These are phyloP conservation scores for Cryptosula pallasiana DNA, from an alignment of 2,888 invertebrate species.

Conservation along the genomic window DNA sequence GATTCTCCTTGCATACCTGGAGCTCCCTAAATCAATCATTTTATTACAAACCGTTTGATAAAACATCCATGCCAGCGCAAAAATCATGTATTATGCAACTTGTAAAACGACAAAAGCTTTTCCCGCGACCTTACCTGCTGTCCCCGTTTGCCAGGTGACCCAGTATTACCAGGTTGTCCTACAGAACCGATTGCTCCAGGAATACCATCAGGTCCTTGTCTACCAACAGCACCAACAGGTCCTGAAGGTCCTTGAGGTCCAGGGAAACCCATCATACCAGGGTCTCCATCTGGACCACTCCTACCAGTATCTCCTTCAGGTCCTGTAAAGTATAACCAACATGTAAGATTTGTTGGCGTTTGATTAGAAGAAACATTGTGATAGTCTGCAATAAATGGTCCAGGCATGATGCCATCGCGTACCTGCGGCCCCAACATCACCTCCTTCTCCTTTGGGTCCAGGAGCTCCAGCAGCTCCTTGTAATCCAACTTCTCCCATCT, in stretches of 20 bases:
- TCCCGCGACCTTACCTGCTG: too few relatives aligned
- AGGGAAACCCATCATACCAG: constrained; percentile 8
- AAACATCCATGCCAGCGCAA: too few relatives aligned
- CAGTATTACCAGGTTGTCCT: constrained; percentile 19
- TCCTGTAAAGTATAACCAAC: too few relatives aligned
- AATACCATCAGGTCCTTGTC: constrained; percentile 18
- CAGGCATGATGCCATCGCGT: too few relatives aligned
- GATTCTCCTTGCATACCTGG: constrained; percentile 16
- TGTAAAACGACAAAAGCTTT: too few relatives aligned
- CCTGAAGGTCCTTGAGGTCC: constrained; percentile 18
- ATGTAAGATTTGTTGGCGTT: too few relatives aligned
- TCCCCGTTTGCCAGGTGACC: not conserved
- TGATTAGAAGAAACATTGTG: too few relatives aligned
- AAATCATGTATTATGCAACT: too few relatives aligned
- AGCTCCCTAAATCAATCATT: constrained; percentile 1
- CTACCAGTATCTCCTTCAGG: constrained; percentile 12
- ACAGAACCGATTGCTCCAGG: constrained; percentile 5
- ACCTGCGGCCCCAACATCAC: constrained; percentile 6
- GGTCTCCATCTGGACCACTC: constrained; percentile 15
- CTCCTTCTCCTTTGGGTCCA: constrained; percentile 5
- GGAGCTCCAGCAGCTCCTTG: not conserved
- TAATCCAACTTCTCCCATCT: constrained; percentile 20
- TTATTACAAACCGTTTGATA: too few relatives aligned
- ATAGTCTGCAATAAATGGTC: too few relatives aligned
- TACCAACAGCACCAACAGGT: not conserved